Evolutionary conservation across 2,797 vertebrate species (phyloP).

Genomic region (Lindbergichthys nudifrons): DNA sequence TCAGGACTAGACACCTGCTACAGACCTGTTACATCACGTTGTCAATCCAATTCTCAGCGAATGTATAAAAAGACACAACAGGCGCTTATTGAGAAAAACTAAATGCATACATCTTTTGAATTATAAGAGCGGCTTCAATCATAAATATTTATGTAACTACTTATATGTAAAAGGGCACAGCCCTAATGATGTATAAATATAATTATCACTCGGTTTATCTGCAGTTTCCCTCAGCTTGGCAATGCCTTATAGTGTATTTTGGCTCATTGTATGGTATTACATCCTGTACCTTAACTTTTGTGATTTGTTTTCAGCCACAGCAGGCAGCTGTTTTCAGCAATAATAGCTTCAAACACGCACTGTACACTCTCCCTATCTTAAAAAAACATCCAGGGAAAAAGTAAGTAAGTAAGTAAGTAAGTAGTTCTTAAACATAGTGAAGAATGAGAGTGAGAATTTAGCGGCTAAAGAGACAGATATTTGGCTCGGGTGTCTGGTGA

Average conservation of each 20-base stretch:
- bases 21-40: conserved; percentile 13
- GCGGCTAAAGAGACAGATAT: not conserved
- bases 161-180: too few relatives aligned
- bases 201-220: not conserved
- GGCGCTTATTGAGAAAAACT: conserved; percentile 3
- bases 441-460: too few relatives aligned
- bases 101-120: not conserved
- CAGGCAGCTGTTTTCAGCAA: too few relatives aligned
- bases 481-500: not conserved
- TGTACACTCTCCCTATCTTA: too few relatives aligned
- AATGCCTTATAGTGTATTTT: not conserved
- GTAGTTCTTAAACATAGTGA: not conserved
- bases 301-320: not conserved
- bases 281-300: not conserved
- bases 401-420: not conserved
- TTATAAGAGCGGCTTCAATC: not conserved
- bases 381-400: not conserved
- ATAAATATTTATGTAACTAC: not conserved
- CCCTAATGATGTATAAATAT: not conserved
- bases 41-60: conserved; percentile 9
- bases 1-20: conserved; percentile 46
- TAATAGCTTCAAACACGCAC: too few relatives aligned
- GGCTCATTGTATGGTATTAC: conserved; percentile 14
- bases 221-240: not conserved
- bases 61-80: conserved; percentile 11